These are phyloP conservation scores for Toxonevra muliebris DNA, from an alignment of 2,888 invertebrate genomes.

Conservation along the genomic window DNA sequence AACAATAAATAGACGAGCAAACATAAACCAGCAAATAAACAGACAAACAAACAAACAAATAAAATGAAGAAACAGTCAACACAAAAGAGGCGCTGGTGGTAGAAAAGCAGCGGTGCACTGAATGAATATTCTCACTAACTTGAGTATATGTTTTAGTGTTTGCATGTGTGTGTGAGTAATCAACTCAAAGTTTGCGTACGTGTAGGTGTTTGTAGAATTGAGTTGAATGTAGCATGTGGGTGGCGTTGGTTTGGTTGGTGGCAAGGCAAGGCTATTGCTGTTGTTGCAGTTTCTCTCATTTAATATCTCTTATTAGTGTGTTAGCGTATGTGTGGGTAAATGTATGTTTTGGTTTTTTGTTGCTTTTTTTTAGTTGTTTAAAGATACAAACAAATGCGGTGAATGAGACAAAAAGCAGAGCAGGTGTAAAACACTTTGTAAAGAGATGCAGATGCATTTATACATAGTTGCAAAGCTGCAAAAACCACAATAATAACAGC, in stretches of 20 bases:
- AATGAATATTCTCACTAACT: too few relatives aligned
- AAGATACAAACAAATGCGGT: too few relatives aligned
- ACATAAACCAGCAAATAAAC: slow-evolving; percentile 5
- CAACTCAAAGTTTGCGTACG: neutral
- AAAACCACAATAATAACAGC: too few relatives aligned
- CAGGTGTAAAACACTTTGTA: too few relatives aligned
- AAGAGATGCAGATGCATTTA: too few relatives aligned
- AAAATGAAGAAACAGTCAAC: too few relatives aligned
- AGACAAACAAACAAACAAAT: neutral
- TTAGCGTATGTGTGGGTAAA: too few relatives aligned
- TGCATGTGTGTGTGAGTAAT: neutral
- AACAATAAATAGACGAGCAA: neutral
- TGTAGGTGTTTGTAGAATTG: neutral
- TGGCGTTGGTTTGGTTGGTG: slow-evolving; percentile 3
- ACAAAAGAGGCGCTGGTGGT: too few relatives aligned
- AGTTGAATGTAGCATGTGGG: slow-evolving; percentile 22
- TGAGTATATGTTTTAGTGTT: neutral
- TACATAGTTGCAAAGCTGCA: too few relatives aligned
- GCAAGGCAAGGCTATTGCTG: slow-evolving; percentile 17
- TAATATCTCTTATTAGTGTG: neutral
- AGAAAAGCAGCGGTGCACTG: neutral
- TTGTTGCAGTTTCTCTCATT: neutral
- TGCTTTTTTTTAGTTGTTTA: neutral
- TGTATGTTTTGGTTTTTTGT: neutral
- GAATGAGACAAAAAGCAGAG: too few relatives aligned